Evolutionary conservation across 2,113 vertebrate genomes (phyloP).

Genomic region (Tylochromis polylepis): DNA sequence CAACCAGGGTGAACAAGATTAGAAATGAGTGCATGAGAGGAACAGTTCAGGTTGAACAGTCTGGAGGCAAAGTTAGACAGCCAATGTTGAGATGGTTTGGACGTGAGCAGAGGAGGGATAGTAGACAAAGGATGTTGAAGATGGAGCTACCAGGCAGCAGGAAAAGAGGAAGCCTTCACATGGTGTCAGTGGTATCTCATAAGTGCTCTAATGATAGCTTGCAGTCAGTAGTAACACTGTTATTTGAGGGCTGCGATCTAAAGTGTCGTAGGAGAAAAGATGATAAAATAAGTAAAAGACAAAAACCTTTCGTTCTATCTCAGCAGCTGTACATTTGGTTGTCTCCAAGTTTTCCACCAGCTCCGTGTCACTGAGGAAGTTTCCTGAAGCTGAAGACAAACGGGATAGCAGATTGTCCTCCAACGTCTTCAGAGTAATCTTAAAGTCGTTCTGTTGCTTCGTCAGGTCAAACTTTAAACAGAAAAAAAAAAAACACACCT

Average conservation of each 20-base stretch:
- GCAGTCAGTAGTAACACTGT: not conserved
- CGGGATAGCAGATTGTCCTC: slow-evolving; percentile 90
- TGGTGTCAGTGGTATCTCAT: not conserved
- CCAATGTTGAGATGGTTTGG: accelerated
- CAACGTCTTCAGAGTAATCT: slow-evolving; percentile 92
- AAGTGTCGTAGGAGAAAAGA: not conserved
- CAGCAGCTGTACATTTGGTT: slow-evolving; percentile 87
- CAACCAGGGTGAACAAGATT: not conserved
- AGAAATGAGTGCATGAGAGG: not conserved
- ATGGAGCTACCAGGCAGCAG: not conserved
- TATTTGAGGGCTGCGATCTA: not conserved
- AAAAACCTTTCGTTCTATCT: slow-evolving; percentile 87
- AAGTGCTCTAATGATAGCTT: not conserved
- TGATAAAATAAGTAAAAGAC: not conserved
- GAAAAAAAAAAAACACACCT: not conserved
- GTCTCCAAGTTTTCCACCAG: slow-evolving; percentile 91
- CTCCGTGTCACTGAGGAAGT: slow-evolving; percentile 88
- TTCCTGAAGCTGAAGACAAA: slow-evolving; percentile 90
- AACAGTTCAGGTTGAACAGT: not conserved
- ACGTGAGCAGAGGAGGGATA: not conserved
- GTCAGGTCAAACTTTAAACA: slow-evolving; percentile 83
- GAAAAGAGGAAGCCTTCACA: not conserved
- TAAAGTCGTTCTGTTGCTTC: slow-evolving; percentile 92
- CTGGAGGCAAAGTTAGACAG: not conserved
- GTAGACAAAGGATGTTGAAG: not conserved